Base-by-base conservation (phyloP, 2,113 vertebrate species). In the Zosterops pallidus region DNA sequence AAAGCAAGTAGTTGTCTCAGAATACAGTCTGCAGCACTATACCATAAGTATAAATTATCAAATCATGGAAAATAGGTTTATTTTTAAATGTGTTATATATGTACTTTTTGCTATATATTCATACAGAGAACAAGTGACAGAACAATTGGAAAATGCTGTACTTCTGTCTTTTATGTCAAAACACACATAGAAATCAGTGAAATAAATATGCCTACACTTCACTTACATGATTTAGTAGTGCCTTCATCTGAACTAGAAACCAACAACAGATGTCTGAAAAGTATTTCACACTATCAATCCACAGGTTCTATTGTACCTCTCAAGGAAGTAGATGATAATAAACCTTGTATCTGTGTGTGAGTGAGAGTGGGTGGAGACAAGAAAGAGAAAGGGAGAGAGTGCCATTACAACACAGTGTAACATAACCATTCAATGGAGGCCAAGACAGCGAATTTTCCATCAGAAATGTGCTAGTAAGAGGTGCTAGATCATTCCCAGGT, bases 361-460 rank as follows among this genome's bases (percentile, higher is more conserved):
- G 3, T 4, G 3, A 11, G 2, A 7, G 20, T 19, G 5, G 2
- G 5, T 3, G 12, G 4, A 47, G 14, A 25, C 2, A 2, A 59
- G 28, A 52, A 72, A 33, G 10, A 50, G 16, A 72, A 81, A 65
- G 35, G 22, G 8, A 68, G 33, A 37, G 14, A 55, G 4, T 25
- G 12, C 0, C 28, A 20, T 62, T 70, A 57, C 12, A 60, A 42
- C 3, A 65, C 5, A 42, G 2, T 9, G 5, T 16, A 53, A 22
- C 4, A 31, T 19, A 42, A 55, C 3, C 0, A 0, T 46, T 67
- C 6, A 53, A 7, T 67, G n/a, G 15, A 62, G 41, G 41, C 3
- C 3, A 6, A 92, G 12, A 69, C 4, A 65, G 17, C 1, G 63
- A 62, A 18, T 79, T 71, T 94, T 78, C 68, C 20, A 42, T 71